Evolutionary conservation across 1,140 invertebrate species (phyloP).

Genomic region (Arion vulgaris): DNA sequence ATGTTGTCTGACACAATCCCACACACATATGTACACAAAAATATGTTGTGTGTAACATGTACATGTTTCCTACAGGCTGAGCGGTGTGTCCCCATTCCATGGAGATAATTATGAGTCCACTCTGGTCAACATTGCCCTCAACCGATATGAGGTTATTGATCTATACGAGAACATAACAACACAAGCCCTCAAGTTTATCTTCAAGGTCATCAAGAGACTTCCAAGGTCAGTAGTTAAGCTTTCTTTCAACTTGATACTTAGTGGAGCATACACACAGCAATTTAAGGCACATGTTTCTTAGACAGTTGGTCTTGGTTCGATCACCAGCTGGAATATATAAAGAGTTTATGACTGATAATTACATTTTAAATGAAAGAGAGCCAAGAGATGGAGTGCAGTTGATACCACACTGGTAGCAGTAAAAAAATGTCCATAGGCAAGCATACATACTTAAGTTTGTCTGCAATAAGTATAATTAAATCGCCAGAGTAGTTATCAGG

Average conservation of each 20-base stretch:
- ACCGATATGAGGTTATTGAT: constrained; percentile 94
- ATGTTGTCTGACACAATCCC: no score
- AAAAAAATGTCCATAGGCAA: no score
- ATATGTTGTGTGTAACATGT: no score
- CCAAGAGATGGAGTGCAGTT: no score
- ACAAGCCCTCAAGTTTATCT: constrained; percentile 94
- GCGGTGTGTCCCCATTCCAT: constrained; percentile 92
- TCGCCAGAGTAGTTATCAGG: no score
- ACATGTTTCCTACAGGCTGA: constrained; percentile 78
- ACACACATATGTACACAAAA: no score
- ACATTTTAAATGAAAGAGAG: neutral
- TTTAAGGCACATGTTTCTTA: neutral
- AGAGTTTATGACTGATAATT: neutral
- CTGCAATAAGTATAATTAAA: no score
- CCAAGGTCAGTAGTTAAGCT: constrained; percentile 80
- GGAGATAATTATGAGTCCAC: constrained; percentile 88
- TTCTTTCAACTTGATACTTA: constrained; percentile 48
- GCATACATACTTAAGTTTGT: no score
- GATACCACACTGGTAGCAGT: no score
- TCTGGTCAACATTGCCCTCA: constrained; percentile 91
- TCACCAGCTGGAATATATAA: neutral
- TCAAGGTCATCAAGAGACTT: constrained; percentile 93
- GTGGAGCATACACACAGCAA: neutral
- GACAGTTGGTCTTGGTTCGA: neutral
- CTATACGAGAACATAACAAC: constrained; percentile 94